These are phyloP conservation scores for Xiphophorus couchianus DNA, from an alignment of 2,113 vertebrate species.

Conservation along the genomic window DNA sequence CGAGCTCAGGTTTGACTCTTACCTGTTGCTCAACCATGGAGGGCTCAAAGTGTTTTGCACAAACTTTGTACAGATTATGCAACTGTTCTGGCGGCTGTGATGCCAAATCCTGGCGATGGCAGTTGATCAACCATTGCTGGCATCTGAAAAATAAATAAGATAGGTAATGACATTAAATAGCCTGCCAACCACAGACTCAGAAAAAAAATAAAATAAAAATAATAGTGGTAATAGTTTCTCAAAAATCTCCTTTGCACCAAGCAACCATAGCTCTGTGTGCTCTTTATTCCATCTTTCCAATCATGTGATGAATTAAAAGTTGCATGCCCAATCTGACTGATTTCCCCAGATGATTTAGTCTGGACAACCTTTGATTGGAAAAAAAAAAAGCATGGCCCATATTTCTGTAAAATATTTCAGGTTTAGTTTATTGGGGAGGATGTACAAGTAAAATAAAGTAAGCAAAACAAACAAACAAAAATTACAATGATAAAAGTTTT, in stretches of 20 bases:
- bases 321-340: background rate
- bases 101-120: conserved; percentile 89
- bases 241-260: background rate
- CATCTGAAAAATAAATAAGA: conserved; percentile 80
- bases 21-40: conserved; percentile 92
- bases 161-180: background rate
- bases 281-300: background rate
- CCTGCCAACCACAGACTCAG: background rate
- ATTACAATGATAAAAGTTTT: too few species aligned
- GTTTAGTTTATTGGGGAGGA: too few species aligned
- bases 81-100: conserved; percentile 91
- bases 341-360: background rate
- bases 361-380: too few species aligned
- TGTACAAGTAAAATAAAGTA: too few species aligned
- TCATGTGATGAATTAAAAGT: background rate
- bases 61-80: conserved; percentile 91
- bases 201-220: too few species aligned
- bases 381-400: too few species aligned
- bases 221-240: too few species aligned
- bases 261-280: background rate
- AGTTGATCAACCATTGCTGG: conserved; percentile 94
- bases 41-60: conserved; percentile 94
- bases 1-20: conserved; percentile 60
- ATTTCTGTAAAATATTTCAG: too few species aligned
- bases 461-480: too few species aligned